Conservation (phyloP, 2,797 vertebrate species). For the Schizopygopsis pylzovi region DNA sequence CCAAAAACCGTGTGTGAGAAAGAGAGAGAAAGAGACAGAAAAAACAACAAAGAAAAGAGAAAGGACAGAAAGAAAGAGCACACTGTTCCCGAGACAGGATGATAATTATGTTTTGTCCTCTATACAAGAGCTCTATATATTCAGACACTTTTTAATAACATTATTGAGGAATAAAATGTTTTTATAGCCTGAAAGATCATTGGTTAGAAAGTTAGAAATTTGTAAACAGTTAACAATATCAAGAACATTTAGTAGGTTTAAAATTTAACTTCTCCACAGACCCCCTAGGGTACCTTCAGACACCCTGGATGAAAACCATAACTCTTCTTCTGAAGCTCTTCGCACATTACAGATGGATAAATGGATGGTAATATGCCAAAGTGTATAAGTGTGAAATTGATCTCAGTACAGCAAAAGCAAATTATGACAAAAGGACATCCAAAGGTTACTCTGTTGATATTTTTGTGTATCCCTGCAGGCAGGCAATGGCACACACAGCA, state of each 20-base stretch:
- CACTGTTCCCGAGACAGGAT: conserved; percentile 51
- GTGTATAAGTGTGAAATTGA: conserved; percentile 33
- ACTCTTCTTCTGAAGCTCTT: not conserved
- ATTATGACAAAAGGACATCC: conserved; percentile 59
- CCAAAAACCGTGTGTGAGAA: not conserved
- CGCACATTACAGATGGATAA: not conserved
- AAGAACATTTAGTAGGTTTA: not conserved
- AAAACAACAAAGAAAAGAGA: conserved; percentile 4
- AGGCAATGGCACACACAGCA: not conserved
- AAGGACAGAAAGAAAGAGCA: conserved; percentile 42
- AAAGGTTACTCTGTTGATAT: conserved; percentile 49
- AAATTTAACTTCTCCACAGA: not conserved
- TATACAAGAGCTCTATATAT: not conserved
- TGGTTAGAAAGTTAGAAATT: not conserved
- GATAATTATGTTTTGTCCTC: not conserved
- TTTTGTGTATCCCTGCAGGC: conserved; percentile 42
- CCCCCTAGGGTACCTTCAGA: not conserved
- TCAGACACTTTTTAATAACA: not conserved
- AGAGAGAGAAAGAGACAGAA: not conserved
- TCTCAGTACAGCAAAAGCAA: conserved; percentile 62
- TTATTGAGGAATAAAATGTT: not conserved
- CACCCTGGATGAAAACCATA: not conserved
- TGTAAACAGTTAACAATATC: not conserved
- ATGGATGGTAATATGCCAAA: not conserved
- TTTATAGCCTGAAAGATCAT: not conserved